Percentiles rank a stretch among this genome's conserved stretches.
phyloP scores from a whole-genome alignment of 2,888 invertebrate species.

The Ecliptopera silaceata region DNA sequence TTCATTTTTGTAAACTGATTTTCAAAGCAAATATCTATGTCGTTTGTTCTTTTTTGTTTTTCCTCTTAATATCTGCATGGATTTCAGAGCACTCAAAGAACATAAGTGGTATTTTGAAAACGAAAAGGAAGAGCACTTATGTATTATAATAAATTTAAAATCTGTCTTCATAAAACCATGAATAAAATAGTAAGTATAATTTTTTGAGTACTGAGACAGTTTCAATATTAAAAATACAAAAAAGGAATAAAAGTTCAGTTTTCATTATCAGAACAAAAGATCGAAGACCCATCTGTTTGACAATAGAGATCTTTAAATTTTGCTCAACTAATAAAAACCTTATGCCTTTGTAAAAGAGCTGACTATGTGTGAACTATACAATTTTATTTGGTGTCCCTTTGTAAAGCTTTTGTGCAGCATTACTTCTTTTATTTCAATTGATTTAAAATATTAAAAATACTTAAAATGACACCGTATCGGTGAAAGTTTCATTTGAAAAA shows the following conservation, averaged over 20 bases:
- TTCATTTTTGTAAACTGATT: not conserved
- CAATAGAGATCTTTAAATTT: conserved; percentile 26
- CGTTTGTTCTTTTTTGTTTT: too few relatives aligned
- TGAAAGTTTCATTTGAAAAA: too few relatives aligned
- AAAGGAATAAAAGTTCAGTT: conserved; percentile 18
- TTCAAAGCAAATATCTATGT: too few relatives aligned
- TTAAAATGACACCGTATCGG: too few relatives aligned
- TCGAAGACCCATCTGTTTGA: conserved; percentile 31
- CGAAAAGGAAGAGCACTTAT: too few relatives aligned
- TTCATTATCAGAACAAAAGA: conserved; percentile 29
- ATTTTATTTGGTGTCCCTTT: conserved; percentile 27
- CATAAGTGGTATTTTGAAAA: too few relatives aligned
- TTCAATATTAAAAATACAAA: conserved; percentile 7
- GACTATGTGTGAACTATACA: conserved; percentile 16
- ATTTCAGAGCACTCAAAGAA: too few relatives aligned
- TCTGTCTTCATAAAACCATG: not conserved
- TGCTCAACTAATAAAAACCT: conserved; percentile 4
- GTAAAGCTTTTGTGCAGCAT: conserved; percentile 27
- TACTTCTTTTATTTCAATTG: conserved; percentile 29
- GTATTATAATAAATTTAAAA: too few relatives aligned
- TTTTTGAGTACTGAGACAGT: not conserved
- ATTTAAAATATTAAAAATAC: too few relatives aligned
- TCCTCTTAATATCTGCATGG: too few relatives aligned
- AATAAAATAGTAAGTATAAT: not conserved
- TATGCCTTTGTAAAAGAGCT: conserved; percentile 3